Evolutionary conservation across 2,888 invertebrate genomes (phyloP), one percentile per base, ranked within the genome.

Genomic region (Rhyacophila evoluta): DNA sequence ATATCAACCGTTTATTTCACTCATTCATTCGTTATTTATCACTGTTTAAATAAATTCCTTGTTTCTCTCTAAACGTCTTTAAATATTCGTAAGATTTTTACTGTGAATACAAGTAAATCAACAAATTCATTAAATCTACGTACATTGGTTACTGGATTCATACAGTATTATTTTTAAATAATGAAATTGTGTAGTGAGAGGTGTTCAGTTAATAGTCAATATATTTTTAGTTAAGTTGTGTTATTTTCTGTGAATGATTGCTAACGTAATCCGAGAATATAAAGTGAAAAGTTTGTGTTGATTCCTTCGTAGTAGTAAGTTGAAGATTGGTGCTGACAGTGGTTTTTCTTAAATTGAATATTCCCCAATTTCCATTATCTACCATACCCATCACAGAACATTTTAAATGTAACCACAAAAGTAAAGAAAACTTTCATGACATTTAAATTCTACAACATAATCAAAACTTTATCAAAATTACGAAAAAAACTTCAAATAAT

Each of bases 1-100:
- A 39, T 27, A 73, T 73, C 39, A 3, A 39, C 72, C 25, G 41
- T 69, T 38, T 38, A 69, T 75, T 69, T 68, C 28, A 69, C 36
- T 37, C 15, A 19, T 19, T 55, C 55, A 19, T 19, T 55, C 55
- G 19, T 19, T 19, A 25, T 55, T 55, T 55, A 55, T 55, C 55
- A 55, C 55, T 55, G 6, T 33, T 19, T 15, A 55, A 55, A 55
- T 55, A 39, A 1, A 55, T 10, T 1, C 6, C 6, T 41, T 41
- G n/a, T n/a, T n/a, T n/a, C 1, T 5, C 41, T 41, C n/a, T 19
- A 41, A n/a, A 19, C 55, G 25, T 25, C 55, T 55, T 8, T 15
- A 55, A 55, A 55, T 55, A 55, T 55, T 19, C 10, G 25, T n/a
- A 19, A 19, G 25, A 25, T 19, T 25, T 55, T 8, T 10, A 15